Evolutionary conservation across 2,797 vertebrate species (phyloP), one percentile per base, ranked within the genome.

Genomic region (Acrossocheilus fasciatus): DNA sequence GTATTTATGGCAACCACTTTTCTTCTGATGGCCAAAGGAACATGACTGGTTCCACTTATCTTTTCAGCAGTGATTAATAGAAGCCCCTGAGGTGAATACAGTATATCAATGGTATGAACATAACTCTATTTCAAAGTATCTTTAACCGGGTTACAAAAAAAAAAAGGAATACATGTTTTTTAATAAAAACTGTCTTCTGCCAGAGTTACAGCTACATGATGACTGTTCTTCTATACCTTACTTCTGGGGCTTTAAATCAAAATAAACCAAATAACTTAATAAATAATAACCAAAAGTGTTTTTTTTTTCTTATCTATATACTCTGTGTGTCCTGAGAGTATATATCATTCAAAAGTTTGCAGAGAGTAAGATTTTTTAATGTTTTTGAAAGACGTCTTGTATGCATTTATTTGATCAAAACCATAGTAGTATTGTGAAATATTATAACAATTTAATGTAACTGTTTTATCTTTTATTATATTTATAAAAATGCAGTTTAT

Each of bases 21-120:
- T 57, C 34, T 77, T 77, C 75, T 57, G 50, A 57, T 77, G 75
- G 50, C 34, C 10, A 23, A 39, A 76, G 30, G 30, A 76, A 39
- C 73, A 30, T 1, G 45, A 34, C 45, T 75, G 73, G 15, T 52
- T 75, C 73, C 73, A 34, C 50, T 36, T 76, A 23, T 54, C 74
- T 36, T 54, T 76, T 54, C 74, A 54, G 4, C 50, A 14, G 47
- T 36, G 74, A 76, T 11, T 76, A 52, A 76, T 52, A 52, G 74
- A 54, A 36, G 30, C 30, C 74, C 18, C 18, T 14, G 30, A 54
- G 74, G 18, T 14, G 1, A 76, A 50, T 76, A 54, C 74, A 54
- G 50, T 39, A 54, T 20, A 52, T 36, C 9, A 36, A 20, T 7
- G 26, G 47, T 54, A 76, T 76, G 74, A 76, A 54, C 47, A 54